Evolutionary conservation across 2,888 invertebrate species (phyloP), one percentile per base, ranked within the genome.

Genomic region (Dascillus cervinus): DNA sequence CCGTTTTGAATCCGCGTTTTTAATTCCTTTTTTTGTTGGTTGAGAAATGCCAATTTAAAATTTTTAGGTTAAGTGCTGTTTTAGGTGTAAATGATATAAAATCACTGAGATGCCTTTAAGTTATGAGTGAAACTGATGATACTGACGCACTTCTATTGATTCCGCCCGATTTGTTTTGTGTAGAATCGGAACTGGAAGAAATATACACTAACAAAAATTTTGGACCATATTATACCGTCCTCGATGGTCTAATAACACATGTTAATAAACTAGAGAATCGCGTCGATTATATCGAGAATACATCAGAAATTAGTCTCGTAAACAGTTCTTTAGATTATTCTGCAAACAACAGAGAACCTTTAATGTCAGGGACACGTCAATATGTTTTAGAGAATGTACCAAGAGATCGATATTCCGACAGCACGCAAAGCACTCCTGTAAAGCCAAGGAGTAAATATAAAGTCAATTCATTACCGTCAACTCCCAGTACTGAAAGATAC

Each of bases 141-240:
- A 88, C 87, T 3, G 87, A 88, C 65, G 77, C 84, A 53, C 70
- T 88, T 43, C 64, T 88, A 49, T 63, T 83, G 49, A 82, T 87
- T 58, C 84, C 86, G 39, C 87, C 87, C 8, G 77, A 84, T 60
- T 77, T 82, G 52, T 83, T 79, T 54, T 57, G 73, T 13, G 70
- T 79, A n/a, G 66, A 73, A 43, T 70, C 70, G 29, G 75, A 71
- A 13, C 71, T 74, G 1, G 73, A 75, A 12, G 67, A 69, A 13
- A 29, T 32, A 11, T 27, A 39, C 20, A 19, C 27, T 20, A 26
- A 39, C 19, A 31, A 28, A 19, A 30, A 29, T 13, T 42, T 43
- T 13, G 50, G 44, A 22, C 58, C 60, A 2, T 64, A 62, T 47
- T 60, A 55, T 42, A 70, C 72, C 22, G 73, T 79, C 46, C 72